These are phyloP conservation scores for Aradus depressus DNA, from an alignment of 2,888 invertebrate species.

Conservation along the genomic window DNA sequence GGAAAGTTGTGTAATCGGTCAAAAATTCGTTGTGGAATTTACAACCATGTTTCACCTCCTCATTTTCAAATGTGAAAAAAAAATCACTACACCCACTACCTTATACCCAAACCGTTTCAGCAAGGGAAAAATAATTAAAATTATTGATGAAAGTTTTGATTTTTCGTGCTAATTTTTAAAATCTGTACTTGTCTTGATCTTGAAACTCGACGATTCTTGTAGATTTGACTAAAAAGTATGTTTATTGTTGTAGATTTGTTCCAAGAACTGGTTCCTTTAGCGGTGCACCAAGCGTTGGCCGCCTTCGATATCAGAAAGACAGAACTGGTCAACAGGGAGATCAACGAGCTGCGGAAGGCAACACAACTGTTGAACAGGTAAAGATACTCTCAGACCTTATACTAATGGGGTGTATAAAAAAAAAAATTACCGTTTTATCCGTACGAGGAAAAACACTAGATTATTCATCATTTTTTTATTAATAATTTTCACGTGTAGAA, in stretches of 20 bases:
- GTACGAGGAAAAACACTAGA: neutral
- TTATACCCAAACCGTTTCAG: too few species aligned
- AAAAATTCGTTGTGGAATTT: too few species aligned
- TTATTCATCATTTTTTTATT: too few species aligned
- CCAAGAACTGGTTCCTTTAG: slow-evolving; percentile 74
- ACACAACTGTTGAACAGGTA: slow-evolving; percentile 83
- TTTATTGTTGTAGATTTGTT: slow-evolving; percentile 58
- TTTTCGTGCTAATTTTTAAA: neutral
- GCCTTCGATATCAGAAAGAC: slow-evolving; percentile 74
- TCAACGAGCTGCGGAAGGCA: slow-evolving; percentile 75
- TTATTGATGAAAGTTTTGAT: neutral
- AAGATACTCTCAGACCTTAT: too few species aligned
- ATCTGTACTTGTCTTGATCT: too few species aligned
- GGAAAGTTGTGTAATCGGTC: too few species aligned
- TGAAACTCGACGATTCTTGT: too few species aligned
- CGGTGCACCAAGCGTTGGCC: slow-evolving; percentile 79
- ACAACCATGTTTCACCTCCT: too few species aligned
- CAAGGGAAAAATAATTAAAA: neutral
- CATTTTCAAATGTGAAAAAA: too few species aligned
- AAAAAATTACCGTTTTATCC: neutral
- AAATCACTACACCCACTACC: too few species aligned
- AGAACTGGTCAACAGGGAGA: slow-evolving; percentile 76
- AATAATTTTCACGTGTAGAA: neutral
- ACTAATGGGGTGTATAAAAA: neutral
- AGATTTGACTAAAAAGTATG: neutral